Base-by-base conservation (phyloP, 1,140 invertebrate genomes). In the Drosophila arawakana region DNA sequence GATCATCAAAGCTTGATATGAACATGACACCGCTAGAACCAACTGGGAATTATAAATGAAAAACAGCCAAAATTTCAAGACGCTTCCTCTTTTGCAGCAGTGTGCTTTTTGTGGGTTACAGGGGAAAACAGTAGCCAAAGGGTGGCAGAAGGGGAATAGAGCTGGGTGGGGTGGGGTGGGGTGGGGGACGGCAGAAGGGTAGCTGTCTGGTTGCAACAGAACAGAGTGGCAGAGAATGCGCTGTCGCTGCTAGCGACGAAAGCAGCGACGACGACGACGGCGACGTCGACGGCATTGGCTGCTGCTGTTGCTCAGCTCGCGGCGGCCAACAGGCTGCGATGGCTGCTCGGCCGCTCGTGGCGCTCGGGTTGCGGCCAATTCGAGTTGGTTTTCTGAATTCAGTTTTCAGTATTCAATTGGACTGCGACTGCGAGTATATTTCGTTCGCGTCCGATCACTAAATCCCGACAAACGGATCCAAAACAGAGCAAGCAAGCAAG, bases 371-470 rank as follows among this genome's bases (percentile, higher is more conserved):
- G 52, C 60, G 73, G 81, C 78, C 81, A 76, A 81, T 78, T 81
- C 76, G 79, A 84, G 76, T 79, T 83, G 80, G 66, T 76, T 78
- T 71, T 67, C 80, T 76, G 80, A 90, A 85, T 90, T 90, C 86
- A 82, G 82, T 73, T 83, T 86, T 88, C 77, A 88, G 88, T 91
- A 84, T 91, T 71, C 82, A 75, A 80, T 91, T 90, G 85, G 88
- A 88, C 80, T 88, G 84, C 86, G 86, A 74, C 81, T 78, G 81
- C 76, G 86, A 73, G 76, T 85, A 76, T 80, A 75, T 80, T 83
- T 82, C 63, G 80, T 66, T 63, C 75, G 76, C 60, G 68, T 47
- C 76, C 60, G 13, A 18, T 18, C 57, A 39, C 43, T 37, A 54
- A 71, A 78, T 73, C 70, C 71, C 71, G 78, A 77, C 66, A 80